Base-by-base conservation (phyloP, 1,140 invertebrate species). In the Oreohelix idahoensis region DNA sequence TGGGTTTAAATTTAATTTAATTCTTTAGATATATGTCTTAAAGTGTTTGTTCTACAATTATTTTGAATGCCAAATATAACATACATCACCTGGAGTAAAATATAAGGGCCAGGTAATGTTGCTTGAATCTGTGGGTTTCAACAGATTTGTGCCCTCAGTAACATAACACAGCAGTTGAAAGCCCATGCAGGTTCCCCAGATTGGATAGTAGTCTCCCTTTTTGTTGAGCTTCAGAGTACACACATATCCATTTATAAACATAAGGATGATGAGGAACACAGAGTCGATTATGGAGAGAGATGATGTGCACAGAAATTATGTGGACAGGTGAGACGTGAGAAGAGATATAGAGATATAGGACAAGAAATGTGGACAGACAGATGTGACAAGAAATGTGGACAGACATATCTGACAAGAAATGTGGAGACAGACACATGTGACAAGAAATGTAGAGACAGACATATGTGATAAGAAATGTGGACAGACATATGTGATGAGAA, bases 181-280 rank as follows among this genome's bases (percentile, higher is more conserved):
- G 51, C 97, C 97, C 10, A 97, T 93, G 90, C 97, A 98, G 13
- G 96, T 97, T 1, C 96, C 97, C 93, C 96, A 96, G 42, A 98
- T 92, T 0, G 97, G 97, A 90, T 97, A 97, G 88, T 95, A 95
- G 83, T 95, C 94, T 17, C 95, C 95, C 0, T 93, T 91, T 23
- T 95, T 90, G 88, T 97, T 97, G 26, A 95, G 91, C 91, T 93
- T 83, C 26, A 79, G 84, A 35, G 81, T 1, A 76, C 36, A 29
- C 29, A 38, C 10, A 45, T 36, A 15, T 39, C 20, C 5, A 45
- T 45, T 45, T 45, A 15, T 8, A 45, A 45, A 45, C 15, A n/a
- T 45, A 45, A 45, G 5, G 15, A 45, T 45, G 42, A 45, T 5
- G 5, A 15, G 42, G 42, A 45, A 15, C 42, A 45, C 15, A 45